Conservation (phyloP, 2,113 vertebrate species). For the Sterrhoptilus dennistouni region DNA sequence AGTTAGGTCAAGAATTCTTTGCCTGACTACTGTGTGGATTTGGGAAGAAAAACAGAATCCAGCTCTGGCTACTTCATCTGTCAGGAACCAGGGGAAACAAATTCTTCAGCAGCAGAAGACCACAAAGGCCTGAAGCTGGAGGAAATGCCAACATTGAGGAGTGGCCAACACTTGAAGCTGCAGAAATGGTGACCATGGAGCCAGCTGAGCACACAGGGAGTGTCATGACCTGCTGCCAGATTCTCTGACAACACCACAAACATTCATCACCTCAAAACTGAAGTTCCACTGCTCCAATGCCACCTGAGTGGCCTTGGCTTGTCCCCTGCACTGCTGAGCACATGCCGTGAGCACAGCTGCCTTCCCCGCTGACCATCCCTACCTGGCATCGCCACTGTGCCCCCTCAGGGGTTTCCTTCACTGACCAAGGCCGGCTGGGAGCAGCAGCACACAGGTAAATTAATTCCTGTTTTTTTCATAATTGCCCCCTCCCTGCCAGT, state of each 20-base stretch:
- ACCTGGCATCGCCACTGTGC: background rate
- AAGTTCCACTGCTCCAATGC: background rate
- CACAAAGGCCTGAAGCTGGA: background rate
- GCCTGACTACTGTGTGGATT: background rate
- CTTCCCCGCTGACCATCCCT: background rate
- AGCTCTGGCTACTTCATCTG: background rate
- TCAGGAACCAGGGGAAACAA: background rate
- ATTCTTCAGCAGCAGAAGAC: background rate
- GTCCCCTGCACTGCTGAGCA: background rate
- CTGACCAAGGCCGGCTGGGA: background rate
- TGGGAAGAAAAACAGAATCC: background rate
- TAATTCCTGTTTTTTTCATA: background rate
- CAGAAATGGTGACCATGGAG: background rate
- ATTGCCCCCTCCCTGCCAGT: background rate
- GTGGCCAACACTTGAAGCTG: background rate
- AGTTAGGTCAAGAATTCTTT: background rate
- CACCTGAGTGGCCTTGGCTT: rapidly evolving
- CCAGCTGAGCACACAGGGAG: background rate
- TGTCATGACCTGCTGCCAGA: background rate
- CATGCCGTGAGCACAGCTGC: background rate
- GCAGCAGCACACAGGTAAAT: background rate
- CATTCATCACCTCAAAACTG: rapidly evolving
- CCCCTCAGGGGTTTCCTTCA: background rate
- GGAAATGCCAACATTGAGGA: background rate
- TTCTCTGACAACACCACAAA: background rate